Percentiles rank a stretch among this genome's conserved stretches.
phyloP scores from a whole-genome alignment of 1,140 invertebrate genomes.

The Platorchestia sp. region DNA sequence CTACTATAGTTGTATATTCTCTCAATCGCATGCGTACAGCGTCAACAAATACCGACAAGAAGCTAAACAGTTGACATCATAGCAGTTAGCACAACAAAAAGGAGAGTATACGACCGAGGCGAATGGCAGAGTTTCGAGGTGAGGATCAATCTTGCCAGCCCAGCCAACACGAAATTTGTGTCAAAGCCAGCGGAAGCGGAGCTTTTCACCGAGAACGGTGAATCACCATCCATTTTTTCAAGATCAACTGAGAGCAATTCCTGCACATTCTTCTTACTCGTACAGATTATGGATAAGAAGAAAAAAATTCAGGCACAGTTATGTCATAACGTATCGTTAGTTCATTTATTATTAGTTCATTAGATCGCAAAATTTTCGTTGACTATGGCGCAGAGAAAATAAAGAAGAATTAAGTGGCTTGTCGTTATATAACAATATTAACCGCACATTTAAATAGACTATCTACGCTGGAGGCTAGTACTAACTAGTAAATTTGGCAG shows the following conservation, averaged over 20 bases:
- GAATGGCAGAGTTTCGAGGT: background rate
- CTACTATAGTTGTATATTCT: background rate
- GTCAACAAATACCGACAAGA: background rate
- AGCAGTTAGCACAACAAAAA: background rate
- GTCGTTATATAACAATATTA: background rate
- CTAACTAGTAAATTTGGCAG: background rate
- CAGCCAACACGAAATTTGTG: background rate
- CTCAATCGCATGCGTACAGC: background rate
- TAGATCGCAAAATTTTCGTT: background rate
- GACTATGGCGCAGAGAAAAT: background rate
- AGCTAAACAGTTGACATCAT: background rate
- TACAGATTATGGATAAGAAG: background rate
- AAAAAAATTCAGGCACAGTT: background rate
- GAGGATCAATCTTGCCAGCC: background rate
- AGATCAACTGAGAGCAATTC: background rate
- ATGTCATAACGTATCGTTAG: background rate
- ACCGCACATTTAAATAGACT: background rate
- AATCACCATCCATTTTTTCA: background rate
- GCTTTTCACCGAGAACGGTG: background rate
- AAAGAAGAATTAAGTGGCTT: background rate
- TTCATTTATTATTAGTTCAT: background rate
- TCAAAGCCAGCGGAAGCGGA: background rate
- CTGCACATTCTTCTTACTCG: background rate
- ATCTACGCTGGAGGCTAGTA: background rate
- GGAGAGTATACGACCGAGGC: background rate